Evolutionary conservation across 2,113 vertebrate species (phyloP).

Genomic region (Brienomyrus brachyistius): DNA sequence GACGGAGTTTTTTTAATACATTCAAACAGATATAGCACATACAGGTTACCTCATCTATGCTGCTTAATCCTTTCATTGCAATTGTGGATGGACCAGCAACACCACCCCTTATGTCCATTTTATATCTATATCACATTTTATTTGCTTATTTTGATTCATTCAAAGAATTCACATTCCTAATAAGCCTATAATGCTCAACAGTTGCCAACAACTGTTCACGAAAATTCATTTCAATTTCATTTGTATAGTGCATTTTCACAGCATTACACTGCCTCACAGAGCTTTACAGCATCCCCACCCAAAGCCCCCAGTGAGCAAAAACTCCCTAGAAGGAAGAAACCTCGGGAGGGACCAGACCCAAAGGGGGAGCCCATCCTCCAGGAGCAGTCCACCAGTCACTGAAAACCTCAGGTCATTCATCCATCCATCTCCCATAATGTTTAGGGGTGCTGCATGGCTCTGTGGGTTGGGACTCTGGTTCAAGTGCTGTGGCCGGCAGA

Average conservation of each 20-base stretch:
- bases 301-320: background rate
- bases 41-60: background rate
- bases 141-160: background rate
- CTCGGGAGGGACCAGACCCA: too few relatives aligned
- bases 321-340: background rate
- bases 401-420: background rate
- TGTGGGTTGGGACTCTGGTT: background rate
- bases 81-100: background rate
- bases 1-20: background rate
- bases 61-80: background rate
- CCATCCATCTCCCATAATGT: background rate
- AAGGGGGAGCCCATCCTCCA: too few relatives aligned
- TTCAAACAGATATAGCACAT: background rate
- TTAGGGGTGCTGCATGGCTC: background rate
- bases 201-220: background rate
- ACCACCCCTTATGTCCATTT: background rate
- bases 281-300: background rate
- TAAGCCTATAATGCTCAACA: background rate
- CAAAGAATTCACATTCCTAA: background rate
- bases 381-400: background rate
- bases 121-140: background rate
- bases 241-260: background rate
- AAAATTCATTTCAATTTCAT: background rate
- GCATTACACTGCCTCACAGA: background rate
- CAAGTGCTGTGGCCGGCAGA: background rate